Conservation (phyloP, 1,140 invertebrate species). For the Drosophila carrolli region DNA sequence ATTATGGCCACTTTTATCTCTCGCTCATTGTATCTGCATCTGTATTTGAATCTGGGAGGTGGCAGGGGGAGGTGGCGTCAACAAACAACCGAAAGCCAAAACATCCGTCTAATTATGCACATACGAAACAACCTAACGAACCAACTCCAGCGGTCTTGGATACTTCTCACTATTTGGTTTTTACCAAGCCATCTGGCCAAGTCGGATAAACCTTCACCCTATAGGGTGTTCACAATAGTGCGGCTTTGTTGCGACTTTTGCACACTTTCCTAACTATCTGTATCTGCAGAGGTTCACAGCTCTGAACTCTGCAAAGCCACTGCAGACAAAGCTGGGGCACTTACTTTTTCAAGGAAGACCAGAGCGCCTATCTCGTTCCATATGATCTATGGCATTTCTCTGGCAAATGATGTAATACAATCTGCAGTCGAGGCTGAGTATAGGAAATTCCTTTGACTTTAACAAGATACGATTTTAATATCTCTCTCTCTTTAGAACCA, state of each 20-base stretch:
- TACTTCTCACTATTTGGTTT: background rate
- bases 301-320: conserved; percentile 11
- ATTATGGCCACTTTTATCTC: conserved; percentile 49
- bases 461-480: too few relatives aligned
- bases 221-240: conserved; percentile 60
- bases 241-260: conserved; percentile 53
- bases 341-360: conserved; percentile 31
- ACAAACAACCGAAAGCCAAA: conserved; percentile 32
- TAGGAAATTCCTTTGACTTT: conserved; percentile 7
- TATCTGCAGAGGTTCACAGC: conserved; percentile 12
- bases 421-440: background rate
- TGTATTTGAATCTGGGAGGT: conserved; percentile 17
- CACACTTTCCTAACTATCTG: conserved; percentile 9
- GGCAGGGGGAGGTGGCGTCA: conserved; percentile 29
- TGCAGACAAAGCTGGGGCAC: conserved; percentile 14
- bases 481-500: too few relatives aligned
- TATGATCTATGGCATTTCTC: conserved; percentile 25
- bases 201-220: conserved; percentile 2
- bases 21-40: conserved; percentile 49
- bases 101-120: conserved; percentile 65
- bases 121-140: conserved; percentile 38
- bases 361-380: conserved; percentile 20
- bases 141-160: background rate
- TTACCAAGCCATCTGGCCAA: background rate
- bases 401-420: conserved; percentile 20